phyloP scores from a whole-genome alignment of 2,113 vertebrate species.

The Rhinolophus sinicus region DNA sequence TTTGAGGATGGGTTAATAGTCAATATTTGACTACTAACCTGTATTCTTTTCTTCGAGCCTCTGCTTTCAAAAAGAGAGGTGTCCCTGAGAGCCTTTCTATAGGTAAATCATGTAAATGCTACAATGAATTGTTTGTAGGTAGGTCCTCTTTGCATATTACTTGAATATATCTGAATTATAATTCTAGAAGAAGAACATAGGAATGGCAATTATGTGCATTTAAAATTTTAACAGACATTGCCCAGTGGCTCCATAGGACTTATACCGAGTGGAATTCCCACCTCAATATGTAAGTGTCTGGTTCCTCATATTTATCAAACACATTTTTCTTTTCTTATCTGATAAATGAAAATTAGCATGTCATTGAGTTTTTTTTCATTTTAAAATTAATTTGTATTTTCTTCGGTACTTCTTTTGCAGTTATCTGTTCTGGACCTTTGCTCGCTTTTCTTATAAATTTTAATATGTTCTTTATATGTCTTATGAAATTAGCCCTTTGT shows the following conservation, averaged over 20 bases:
- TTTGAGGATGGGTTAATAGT: not conserved
- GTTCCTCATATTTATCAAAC: not conserved
- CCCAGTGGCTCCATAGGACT: not conserved
- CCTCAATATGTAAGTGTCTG: not conserved
- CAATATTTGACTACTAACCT: not conserved
- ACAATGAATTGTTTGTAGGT: too few relatives aligned
- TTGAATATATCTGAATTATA: not conserved
- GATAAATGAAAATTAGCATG: not conserved
- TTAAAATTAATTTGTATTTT: slow-evolving; percentile 20
- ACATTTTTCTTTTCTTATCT: not conserved
- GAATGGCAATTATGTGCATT: not conserved
- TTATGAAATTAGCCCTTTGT: not conserved
- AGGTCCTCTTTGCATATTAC: not conserved
- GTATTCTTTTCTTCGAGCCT: not conserved
- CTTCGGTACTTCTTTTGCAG: not conserved
- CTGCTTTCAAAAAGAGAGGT: not conserved
- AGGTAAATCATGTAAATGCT: too few relatives aligned
- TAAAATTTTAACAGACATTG: slow-evolving; percentile 4
- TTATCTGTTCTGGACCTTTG: not conserved
- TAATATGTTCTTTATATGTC: not conserved
- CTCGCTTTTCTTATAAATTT: not conserved
- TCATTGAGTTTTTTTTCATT: not conserved
- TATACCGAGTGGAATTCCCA: not conserved
- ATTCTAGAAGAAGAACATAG: not conserved
- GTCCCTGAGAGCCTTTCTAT: not conserved